These are phyloP conservation scores for Phaonia tiefii DNA, from an alignment of 2,888 invertebrate species.

Conservation along the genomic window DNA sequence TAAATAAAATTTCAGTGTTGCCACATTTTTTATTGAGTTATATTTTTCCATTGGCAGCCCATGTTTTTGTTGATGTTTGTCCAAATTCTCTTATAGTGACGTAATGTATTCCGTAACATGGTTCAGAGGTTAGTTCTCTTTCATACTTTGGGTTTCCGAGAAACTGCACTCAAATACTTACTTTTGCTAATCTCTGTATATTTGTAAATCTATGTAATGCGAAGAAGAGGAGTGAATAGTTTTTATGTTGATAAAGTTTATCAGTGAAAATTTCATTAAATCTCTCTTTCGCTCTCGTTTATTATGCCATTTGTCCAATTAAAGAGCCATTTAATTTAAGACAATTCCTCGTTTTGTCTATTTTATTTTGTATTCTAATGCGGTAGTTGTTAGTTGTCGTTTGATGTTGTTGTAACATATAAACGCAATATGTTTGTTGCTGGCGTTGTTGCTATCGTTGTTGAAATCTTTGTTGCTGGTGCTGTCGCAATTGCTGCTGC, in stretches of 20 bases:
- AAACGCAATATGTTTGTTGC: background rate
- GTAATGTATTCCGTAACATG: too few relatives aligned
- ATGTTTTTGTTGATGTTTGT: too few relatives aligned
- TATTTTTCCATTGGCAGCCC: too few relatives aligned
- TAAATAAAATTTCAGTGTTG: too few relatives aligned
- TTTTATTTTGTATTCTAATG: background rate
- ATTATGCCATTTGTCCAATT: conserved; percentile 32
- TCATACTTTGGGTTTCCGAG: too few relatives aligned
- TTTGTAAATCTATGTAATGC: background rate
- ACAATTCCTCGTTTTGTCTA: conserved; percentile 8
- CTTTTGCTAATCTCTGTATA: background rate
- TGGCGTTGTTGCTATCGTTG: conserved; percentile 23
- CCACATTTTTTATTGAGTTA: too few relatives aligned
- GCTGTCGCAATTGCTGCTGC: conserved; percentile 19
- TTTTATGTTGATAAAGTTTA: conserved; percentile 9
- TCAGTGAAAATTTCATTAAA: conserved; percentile 33
- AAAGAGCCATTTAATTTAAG: conserved; percentile 38
- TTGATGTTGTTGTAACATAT: conserved; percentile 12
- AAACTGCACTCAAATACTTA: too few relatives aligned
- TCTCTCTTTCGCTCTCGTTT: conserved; percentile 28
- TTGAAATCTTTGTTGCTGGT: conserved; percentile 25
- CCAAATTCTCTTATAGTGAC: too few relatives aligned
- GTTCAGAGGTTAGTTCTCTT: too few relatives aligned
- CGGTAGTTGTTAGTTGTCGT: conserved; percentile 39
- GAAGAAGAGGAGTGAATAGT: too few relatives aligned